Evolutionary conservation across 2,113 vertebrate species (phyloP), one percentile per base, ranked within the genome.

Genomic region (Eurypyga helias): DNA sequence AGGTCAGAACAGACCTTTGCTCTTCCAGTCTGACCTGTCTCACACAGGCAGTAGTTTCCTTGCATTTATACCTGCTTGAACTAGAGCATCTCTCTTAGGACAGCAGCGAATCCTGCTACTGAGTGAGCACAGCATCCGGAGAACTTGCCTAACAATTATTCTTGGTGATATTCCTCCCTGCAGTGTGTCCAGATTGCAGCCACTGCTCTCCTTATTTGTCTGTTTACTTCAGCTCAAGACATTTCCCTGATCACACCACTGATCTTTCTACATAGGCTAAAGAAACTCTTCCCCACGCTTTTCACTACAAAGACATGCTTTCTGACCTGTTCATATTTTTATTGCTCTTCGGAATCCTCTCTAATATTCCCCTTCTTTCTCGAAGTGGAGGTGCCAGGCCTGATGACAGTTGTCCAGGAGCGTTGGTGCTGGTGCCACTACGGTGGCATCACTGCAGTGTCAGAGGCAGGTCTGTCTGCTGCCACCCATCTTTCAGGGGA

Each of bases 321-420:
- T 52, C 43, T 43, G n/a, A 20, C 14, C 46, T 31, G 9, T 46
- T 66, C 10, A 14, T 5, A 8, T 48, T 89, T 62, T 71, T 51
- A 12, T 52, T 33, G 26, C 11, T 78, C 34, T 79, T 77, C 79
- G 33, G n/a, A 79, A 26, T 45, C n/a, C 15, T 61, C 57, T 69
- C 24, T 36, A 61, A 18, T 15, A 5, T 61, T 65, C 72, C 61
- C 17, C 2, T 41, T 62, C 31, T 8, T 72, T 49, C 38, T 87
- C 0, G 0, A 51, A 10, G 17, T 6, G 26, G 10, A 60, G 9
- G 17, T 75, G 43, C 28, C 43, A 71, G 57, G 78, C 8, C 23
- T 75, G 15, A 2, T 0, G 20, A 11, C 20, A 4, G 9, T 57
- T 85, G 66, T 60, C 33, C 43, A 46, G 51, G 48, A 67, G 17